phyloP scores from a whole-genome alignment of 1,140 invertebrate species.

The Thaumetopoea pityocampa region DNA sequence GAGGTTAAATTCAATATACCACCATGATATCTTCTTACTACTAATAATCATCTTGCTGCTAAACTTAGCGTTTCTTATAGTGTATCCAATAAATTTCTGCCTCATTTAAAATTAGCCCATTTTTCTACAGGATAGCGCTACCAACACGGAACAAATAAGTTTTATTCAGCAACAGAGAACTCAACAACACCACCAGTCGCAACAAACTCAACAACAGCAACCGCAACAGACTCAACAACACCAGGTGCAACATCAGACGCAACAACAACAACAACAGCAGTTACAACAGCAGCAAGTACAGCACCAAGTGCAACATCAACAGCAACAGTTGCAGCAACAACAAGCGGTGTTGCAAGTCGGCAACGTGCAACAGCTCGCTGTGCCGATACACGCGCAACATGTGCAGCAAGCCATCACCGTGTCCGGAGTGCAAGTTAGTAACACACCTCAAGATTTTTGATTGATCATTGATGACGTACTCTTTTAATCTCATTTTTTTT shows the following conservation, averaged over 20 bases:
- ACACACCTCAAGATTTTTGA: no score
- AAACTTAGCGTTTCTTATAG: no score
- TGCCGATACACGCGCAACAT: constrained; percentile 64
- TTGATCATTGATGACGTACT: no score
- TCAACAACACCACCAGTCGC: constrained; percentile 33
- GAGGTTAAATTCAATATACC: no score
- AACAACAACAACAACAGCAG: constrained; percentile 42
- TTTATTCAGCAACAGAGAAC: constrained; percentile 3
- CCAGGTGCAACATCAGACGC: constrained; percentile 44
- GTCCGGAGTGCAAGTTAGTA: constrained; percentile 36
- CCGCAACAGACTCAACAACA: constrained; percentile 45
- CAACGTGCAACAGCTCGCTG: constrained; percentile 59
- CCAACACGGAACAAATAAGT: constrained; percentile 5
- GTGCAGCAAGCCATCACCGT: constrained; percentile 43
- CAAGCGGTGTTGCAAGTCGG: constrained; percentile 59
- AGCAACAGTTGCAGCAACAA: constrained; percentile 50
- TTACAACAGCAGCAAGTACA: constrained; percentile 38
- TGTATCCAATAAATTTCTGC: no score
- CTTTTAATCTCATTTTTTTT: no score
- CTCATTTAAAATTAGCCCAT: no score
- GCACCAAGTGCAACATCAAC: constrained; percentile 31
- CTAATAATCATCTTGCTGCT: no score
- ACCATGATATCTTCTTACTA: no score
- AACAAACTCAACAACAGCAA: constrained; percentile 44
- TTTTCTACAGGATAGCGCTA: not conserved